Percentiles rank a stretch among this genome's conserved stretches.
phyloP scores from a whole-genome alignment of 1,140 invertebrate species.

The Dufourea novaeangliae region DNA sequence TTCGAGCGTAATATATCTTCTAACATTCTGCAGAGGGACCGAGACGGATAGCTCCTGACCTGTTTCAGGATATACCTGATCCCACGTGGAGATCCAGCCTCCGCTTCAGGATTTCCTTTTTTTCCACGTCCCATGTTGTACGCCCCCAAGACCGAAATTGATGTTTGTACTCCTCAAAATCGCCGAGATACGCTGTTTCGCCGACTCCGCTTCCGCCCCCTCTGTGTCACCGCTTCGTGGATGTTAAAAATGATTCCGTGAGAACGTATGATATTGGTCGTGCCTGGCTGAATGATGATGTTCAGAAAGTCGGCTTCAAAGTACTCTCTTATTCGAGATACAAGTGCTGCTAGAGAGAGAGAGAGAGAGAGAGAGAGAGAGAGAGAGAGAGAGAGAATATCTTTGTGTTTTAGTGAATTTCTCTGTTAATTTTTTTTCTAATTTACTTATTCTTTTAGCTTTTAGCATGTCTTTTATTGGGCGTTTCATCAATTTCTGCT shows the following conservation, averaged over 20 bases:
- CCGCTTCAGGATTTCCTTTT: constrained; percentile 61
- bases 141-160: constrained; percentile 57
- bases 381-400: too few species aligned
- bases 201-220: too few species aligned
- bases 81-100: constrained; percentile 54
- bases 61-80: constrained; percentile 68
- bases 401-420: not conserved
- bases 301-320: not conserved
- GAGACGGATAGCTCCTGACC: constrained; percentile 69
- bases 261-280: not conserved
- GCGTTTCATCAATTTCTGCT: too few species aligned
- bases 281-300: constrained; percentile 1
- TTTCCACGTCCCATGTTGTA: constrained; percentile 47
- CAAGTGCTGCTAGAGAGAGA: not conserved
- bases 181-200: constrained; percentile 39
- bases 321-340: not conserved
- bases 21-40: constrained; percentile 65
- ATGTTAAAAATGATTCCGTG: constrained; percentile 43
- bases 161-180: constrained; percentile 57
- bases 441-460: too few species aligned
- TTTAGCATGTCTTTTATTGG: too few species aligned
- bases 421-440: too few species aligned
- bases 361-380: too few species aligned
- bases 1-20: constrained; percentile 73
- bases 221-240: not conserved